Percentiles rank a stretch among this genome's conserved stretches.
phyloP scores from a whole-genome alignment of 2,113 vertebrate genomes.

The Paedocypris sp. region DNA sequence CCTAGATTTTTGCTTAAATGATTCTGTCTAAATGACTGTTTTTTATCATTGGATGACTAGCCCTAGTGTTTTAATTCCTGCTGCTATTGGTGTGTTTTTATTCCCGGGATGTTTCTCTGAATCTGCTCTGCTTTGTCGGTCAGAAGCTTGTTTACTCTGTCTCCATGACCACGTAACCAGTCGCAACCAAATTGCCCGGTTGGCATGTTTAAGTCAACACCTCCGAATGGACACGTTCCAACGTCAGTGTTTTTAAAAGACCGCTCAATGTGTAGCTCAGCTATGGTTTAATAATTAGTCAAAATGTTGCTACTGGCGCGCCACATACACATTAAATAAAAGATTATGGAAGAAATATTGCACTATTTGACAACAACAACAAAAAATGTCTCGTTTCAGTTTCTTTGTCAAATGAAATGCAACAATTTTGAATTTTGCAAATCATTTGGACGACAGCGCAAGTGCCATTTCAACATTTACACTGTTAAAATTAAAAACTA shows the following conservation, averaged over 20 bases:
- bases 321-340: too few relatives aligned
- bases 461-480: too few relatives aligned
- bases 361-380: too few relatives aligned
- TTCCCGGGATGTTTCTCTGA: constrained; percentile 99
- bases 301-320: too few relatives aligned
- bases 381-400: too few relatives aligned
- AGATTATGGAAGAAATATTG: too few relatives aligned
- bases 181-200: constrained; percentile 81
- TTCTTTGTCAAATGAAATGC: too few relatives aligned
- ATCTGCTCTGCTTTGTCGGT: constrained; percentile 99
- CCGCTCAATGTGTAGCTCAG: constrained; percentile 17
- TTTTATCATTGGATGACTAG: constrained; percentile 76
- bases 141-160: constrained; percentile 99
- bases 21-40: constrained; percentile 55
- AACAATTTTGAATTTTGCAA: too few relatives aligned
- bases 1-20: constrained; percentile 44
- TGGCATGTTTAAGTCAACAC: constrained; percentile 67
- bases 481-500: too few relatives aligned
- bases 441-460: too few relatives aligned
- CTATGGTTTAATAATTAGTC: not conserved
- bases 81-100: constrained; percentile 75
- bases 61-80: constrained; percentile 98
- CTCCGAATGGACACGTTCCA: constrained; percentile 20
- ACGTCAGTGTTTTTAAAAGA: constrained; percentile 7
- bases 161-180: constrained; percentile 99